Percentiles rank a stretch among this genome's conserved stretches.
Conservation (phyloP, 2,113 vertebrate genomes). For the Lophius piscatorius region DNA sequence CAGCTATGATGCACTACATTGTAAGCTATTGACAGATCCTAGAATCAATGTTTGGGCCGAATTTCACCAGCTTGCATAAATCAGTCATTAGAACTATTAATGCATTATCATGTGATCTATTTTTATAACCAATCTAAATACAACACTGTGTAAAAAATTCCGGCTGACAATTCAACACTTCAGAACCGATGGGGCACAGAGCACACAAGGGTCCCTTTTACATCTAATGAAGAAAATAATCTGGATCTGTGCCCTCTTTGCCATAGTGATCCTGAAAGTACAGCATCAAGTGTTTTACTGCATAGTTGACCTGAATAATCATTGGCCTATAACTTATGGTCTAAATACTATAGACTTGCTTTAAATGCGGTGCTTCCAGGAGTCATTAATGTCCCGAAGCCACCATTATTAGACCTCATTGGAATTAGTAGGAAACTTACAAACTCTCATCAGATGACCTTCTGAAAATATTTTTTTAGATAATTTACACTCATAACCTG, state of each 20-base stretch:
- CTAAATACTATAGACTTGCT: background rate
- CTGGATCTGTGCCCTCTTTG: background rate
- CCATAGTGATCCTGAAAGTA: background rate
- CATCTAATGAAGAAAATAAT: background rate
- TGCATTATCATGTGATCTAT: too few relatives aligned
- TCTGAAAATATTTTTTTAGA: too few relatives aligned
- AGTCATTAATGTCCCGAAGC: background rate
- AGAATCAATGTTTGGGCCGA: slow-evolving; percentile 31
- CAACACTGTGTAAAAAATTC: too few relatives aligned
- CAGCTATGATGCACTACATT: background rate
- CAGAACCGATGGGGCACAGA: too few relatives aligned
- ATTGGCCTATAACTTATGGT: background rate
- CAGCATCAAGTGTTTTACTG: background rate
- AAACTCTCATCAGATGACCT: too few relatives aligned
- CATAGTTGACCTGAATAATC: background rate
- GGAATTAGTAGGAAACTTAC: too few relatives aligned
- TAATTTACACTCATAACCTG: too few relatives aligned
- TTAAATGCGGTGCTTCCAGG: background rate
- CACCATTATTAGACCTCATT: background rate
- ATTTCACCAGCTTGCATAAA: slow-evolving; percentile 20
- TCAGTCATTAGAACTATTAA: slow-evolving; percentile 15
- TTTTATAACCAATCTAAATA: too few relatives aligned
- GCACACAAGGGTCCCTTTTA: too few relatives aligned
- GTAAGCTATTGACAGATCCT: slow-evolving; percentile 7
- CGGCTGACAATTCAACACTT: too few relatives aligned